Base-by-base conservation (phyloP, 2,888 invertebrate species). In the Agelastica alni region DNA sequence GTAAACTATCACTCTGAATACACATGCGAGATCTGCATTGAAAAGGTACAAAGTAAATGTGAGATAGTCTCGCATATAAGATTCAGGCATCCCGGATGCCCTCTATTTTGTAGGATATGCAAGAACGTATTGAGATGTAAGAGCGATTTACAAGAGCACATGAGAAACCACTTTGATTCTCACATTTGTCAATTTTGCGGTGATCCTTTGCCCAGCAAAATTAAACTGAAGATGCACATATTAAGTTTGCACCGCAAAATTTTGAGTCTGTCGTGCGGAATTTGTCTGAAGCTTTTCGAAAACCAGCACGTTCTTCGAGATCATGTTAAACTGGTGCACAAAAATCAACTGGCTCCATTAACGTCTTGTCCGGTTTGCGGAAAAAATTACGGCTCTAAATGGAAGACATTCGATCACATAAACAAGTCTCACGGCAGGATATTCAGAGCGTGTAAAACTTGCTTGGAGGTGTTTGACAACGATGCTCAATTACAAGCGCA, bases 181-280 rank as follows among this genome's bases (percentile, higher is more conserved):
- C 81, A 81, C 63, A 78, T 81, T 2, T 83, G 83, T 58, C 82
- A 82, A 58, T 83, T 82, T 62, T 83, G 83, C 60, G 83, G 79
- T 1, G 83, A 83, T 62, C 74, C 80, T 1, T 75, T 83, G 2
- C 79, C 81, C 6, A 82, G 81, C 55, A 82, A 82, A 59, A 75
- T 83, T 17, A 83, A 82, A 64, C 68, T 83, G 2, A 82, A 83
- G 61, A 83, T 83, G 81, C 83, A 83, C 64, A 78, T 83, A 3
- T 64, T 82, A 34, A 80, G 81, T 20, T 66, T 82, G 45, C 83
- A 83, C 60, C 74, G 81, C 5, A 80, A 81, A 59, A 81, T 82
- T 31, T 75, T 83, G 13, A 80, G 80, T 2, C 76, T 81, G 7
- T 80, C 82, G 7, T 84, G 84, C 53, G 82, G 82, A 0, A 79